These are phyloP conservation scores for Mycetomoellerius zeteki DNA, from an alignment of 1,140 invertebrate species.

Conservation along the genomic window DNA sequence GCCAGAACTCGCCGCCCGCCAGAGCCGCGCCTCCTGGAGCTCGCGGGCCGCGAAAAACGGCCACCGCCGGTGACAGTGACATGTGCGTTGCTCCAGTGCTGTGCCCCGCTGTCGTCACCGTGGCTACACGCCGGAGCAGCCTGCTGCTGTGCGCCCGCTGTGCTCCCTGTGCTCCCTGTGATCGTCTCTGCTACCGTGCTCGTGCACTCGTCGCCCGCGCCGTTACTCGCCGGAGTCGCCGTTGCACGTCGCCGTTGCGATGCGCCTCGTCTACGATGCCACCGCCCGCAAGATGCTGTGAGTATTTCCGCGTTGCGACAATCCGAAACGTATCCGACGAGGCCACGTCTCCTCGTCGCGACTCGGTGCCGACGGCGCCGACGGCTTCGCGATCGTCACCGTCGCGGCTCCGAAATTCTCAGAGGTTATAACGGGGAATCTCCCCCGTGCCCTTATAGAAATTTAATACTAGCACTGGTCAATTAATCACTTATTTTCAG, in stretches of 20 bases:
- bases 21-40: slow-evolving; percentile 64
- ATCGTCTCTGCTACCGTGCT: slow-evolving; percentile 67
- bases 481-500: too few relatives aligned
- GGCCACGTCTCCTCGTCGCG: too few relatives aligned
- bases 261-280: slow-evolving; percentile 46
- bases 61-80: slow-evolving; percentile 68
- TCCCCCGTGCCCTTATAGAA: neutral
- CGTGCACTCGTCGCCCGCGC: too few relatives aligned
- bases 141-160: slow-evolving; percentile 41
- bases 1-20: too few relatives aligned
- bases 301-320: slow-evolving; percentile 41
- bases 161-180: slow-evolving; percentile 53
- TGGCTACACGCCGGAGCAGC: slow-evolving; percentile 19
- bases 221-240: slow-evolving; percentile 36
- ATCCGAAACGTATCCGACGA: too few relatives aligned
- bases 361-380: neutral
- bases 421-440: neutral
- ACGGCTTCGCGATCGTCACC: too few relatives aligned
- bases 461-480: too few relatives aligned
- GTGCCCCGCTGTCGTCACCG: slow-evolving; percentile 37
- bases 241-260: slow-evolving; percentile 16
- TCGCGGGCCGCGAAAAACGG: slow-evolving; percentile 30
- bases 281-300: slow-evolving; percentile 67
- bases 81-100: slow-evolving; percentile 70
- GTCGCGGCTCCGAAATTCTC: neutral